Evolutionary conservation across 23 tunicate species (phyloP), one percentile per base, ranked within the genome.

Genomic region (Aplidium turbinatum): DNA sequence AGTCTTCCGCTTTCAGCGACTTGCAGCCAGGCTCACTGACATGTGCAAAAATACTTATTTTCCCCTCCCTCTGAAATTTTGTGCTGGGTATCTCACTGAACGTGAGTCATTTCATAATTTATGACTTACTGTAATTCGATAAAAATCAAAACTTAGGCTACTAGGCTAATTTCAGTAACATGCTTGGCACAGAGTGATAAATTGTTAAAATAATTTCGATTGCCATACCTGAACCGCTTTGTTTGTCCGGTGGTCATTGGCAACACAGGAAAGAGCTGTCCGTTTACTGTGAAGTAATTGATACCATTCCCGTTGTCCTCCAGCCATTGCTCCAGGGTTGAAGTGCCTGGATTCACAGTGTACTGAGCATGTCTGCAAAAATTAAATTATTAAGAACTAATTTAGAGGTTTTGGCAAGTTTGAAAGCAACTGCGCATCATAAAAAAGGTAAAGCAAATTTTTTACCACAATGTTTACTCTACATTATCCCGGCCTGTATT

Each of bases 211-310:
- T 9, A 42, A 16, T 42, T 16, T 9, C 11, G 16, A 11, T 42
- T 11, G 16, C 11, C 11, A 42, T 72, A 90, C 97, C 97, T 78
- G 78, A 90, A 83, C 55, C 97, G 78, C 39, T 90, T 84, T 52
- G 54, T 71, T 66, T 83, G 85, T 4, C 90, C 90, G 1, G 77
- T 56, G 4, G 77, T 48, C 24, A 83, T 40, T 0, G 36, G 52
- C 0, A 70, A 50, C 28, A 38, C 72, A 16, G 97, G 97, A 54
- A 42, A 65, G 28, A 90, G 58, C 40, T 83, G 80, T 42, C 97
- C 97, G 65, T 90, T 90, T 26, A 85, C 78, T 3, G 90, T 90
- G 56, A 55, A 77, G 45, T 78, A 55, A 57, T 78, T 46, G 0
- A 87, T 63, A n/a, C 55, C 57, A 20, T 81, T 54, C 16, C 34